Conservation (phyloP, 2,888 invertebrate genomes). For the Meandrusa payeni region DNA sequence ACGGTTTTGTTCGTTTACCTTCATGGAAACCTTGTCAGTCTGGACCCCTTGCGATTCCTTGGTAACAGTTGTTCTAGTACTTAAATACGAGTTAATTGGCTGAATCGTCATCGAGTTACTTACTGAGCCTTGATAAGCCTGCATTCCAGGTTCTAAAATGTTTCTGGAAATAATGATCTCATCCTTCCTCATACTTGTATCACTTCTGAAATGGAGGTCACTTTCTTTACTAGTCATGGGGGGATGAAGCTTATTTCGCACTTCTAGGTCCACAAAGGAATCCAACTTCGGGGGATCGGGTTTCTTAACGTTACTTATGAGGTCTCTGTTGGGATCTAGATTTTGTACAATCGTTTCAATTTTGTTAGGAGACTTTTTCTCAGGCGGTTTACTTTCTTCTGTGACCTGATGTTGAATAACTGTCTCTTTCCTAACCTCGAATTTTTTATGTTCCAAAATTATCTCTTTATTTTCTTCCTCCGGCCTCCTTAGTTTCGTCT, state of each 20-base stretch:
- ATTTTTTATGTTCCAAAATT: conserved; percentile 52
- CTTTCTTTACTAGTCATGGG: conserved; percentile 53
- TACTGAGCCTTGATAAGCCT: conserved; percentile 57
- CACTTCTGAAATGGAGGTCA: conserved; percentile 61
- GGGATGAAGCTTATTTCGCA: conserved; percentile 50
- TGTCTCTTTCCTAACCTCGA: conserved; percentile 67
- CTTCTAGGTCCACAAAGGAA: conserved; percentile 54
- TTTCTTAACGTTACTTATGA: conserved; percentile 48
- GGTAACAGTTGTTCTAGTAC: conserved; percentile 53
- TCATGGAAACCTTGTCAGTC: conserved; percentile 60
- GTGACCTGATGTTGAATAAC: conserved; percentile 68
- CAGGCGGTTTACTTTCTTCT: conserved; percentile 54
- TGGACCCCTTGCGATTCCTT: conserved; percentile 69
- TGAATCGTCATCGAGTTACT: conserved; percentile 70
- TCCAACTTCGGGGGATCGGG: conserved; percentile 60
- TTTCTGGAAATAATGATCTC: conserved; percentile 66
- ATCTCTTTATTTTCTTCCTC: conserved; percentile 46
- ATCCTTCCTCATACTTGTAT: conserved; percentile 58
- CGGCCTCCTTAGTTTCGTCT: conserved; percentile 54
- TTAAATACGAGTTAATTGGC: conserved; percentile 61
- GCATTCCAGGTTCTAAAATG: conserved; percentile 57
- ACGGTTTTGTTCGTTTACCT: conserved; percentile 55
- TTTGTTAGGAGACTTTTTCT: conserved; percentile 68
- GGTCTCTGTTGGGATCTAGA: conserved; percentile 60
- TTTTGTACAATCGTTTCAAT: conserved; percentile 63